Evolutionary conservation across 2,888 invertebrate species (phyloP), one percentile per base, ranked within the genome.

Genomic region (Chydorus sphaericus): DNA sequence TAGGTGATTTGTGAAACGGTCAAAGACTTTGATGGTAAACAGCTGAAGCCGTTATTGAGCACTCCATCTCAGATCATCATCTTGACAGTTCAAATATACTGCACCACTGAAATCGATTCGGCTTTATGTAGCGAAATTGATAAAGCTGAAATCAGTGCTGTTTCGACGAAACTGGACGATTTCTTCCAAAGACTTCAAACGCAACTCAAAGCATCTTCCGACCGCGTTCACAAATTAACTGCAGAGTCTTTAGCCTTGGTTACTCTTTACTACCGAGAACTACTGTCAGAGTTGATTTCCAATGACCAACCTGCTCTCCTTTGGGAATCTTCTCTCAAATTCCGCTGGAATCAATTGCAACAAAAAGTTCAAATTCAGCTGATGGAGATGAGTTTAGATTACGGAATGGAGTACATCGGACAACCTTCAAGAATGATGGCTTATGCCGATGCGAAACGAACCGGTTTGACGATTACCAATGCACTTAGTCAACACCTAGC

Each of bases 391-490:
- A 2, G n/a, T 8, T 23, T 52, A 4, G 36, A 31, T 7, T 52
- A 52, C 36, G 36, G 36, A 14, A 52, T 52, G 52, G 52, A 52
- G 23, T 52, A 52, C 44, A 44, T 44, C 11, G 44, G 44, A 23
- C 26, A 26, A 6, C 44, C 44, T 6, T 28, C 44, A 11, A 20
- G 44, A 28, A 44, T 44, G 44, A 10, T 44, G 4, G 20, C 44
- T 16, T 44, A 44, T 7, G 44, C 44, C 44, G 44, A 44, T 14
- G 44, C 44, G 3, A 44, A 44, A 44, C 3, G 44, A 8, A 44
- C 26, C 26, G 26, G 16, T 6, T 6, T 44, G 44, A 44, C 18
- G 14, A n/a, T 44, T 28, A 44, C 44, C 26, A 44, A 44, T n/a
- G 44, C 44, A 4, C 44, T 44, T 14, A 23, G 44, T 44, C 20